Evolutionary conservation across 2,797 vertebrate genomes (phyloP).

Genomic region (Falco peregrinus): DNA sequence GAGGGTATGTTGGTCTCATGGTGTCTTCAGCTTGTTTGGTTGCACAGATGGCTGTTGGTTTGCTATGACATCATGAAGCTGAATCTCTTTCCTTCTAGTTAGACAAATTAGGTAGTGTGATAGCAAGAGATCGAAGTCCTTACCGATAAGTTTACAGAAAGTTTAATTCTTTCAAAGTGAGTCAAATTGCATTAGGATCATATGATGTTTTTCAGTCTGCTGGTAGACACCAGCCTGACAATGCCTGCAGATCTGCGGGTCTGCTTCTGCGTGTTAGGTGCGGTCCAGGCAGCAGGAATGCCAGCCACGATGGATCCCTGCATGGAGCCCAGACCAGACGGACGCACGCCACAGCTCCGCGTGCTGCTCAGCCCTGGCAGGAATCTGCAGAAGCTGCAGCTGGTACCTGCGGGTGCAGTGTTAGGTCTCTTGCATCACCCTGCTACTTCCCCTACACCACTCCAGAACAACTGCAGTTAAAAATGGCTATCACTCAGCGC

Average conservation of each 20-base stretch:
- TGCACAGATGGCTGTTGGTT: neutral
- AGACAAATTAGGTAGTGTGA: neutral
- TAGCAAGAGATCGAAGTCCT: neutral
- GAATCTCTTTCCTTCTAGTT: neutral
- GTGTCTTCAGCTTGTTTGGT: neutral
- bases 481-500: neutral
- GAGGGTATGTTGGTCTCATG: neutral
- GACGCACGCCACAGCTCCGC: neutral
- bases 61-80: neutral
- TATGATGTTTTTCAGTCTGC: neutral
- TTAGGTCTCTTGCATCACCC: accelerated
- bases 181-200: neutral
- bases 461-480: accelerated
- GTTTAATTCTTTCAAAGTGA: neutral
- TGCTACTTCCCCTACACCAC: neutral
- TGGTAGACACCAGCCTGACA: neutral
- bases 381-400: accelerated
- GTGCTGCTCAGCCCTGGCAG: neutral
- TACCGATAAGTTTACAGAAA: neutral
- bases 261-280: accelerated
- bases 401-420: accelerated
- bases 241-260: neutral
- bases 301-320: accelerated
- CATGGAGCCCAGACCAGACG: neutral
- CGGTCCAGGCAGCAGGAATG: neutral